These are phyloP conservation scores for Sitodiplosis mosellana DNA, from an alignment of 1,140 invertebrate species.

Conservation along the genomic window DNA sequence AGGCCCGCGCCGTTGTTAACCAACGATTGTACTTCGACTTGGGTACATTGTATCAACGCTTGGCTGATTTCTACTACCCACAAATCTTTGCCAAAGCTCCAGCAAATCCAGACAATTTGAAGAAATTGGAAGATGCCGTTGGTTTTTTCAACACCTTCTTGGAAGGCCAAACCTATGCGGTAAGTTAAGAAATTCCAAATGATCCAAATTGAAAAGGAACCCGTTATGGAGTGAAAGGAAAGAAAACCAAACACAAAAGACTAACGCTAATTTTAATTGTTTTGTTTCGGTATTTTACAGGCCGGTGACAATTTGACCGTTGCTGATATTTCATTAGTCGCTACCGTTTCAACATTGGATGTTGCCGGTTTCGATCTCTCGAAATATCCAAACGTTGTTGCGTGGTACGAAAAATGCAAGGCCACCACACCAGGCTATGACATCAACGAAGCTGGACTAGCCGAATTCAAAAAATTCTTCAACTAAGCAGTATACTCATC, in stretches of 20 bases:
- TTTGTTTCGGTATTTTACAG: no score
- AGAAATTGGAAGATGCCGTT: conserved; percentile 40
- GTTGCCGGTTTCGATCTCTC: conserved; percentile 41
- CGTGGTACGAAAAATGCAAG: conserved; percentile 52
- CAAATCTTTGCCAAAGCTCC: conserved; percentile 41
- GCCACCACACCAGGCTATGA: conserved; percentile 50
- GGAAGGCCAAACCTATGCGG: conserved; percentile 37
- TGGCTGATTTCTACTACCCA: conserved; percentile 47
- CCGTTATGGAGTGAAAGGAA: no score
- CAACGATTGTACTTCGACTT: conserved; percentile 56
- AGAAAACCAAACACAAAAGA: no score
- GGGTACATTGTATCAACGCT: conserved; percentile 42
- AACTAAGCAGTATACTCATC: no score
- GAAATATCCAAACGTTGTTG: conserved; percentile 44
- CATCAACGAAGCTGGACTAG: conserved; percentile 39
- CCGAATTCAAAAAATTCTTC: conserved; percentile 27
- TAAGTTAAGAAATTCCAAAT: no score
- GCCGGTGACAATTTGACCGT: conserved; percentile 50
- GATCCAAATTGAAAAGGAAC: no score
- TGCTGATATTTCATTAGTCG: conserved; percentile 44
- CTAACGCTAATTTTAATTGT: no score
- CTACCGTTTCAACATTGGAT: conserved; percentile 43
- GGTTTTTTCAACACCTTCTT: conserved; percentile 47
- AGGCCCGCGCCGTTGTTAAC: conserved; percentile 48
- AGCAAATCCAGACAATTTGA: conserved; percentile 40